Evolutionary conservation across 2,888 invertebrate species (phyloP), one percentile per base, ranked within the genome.

Genomic region (Capitulum mitella): DNA sequence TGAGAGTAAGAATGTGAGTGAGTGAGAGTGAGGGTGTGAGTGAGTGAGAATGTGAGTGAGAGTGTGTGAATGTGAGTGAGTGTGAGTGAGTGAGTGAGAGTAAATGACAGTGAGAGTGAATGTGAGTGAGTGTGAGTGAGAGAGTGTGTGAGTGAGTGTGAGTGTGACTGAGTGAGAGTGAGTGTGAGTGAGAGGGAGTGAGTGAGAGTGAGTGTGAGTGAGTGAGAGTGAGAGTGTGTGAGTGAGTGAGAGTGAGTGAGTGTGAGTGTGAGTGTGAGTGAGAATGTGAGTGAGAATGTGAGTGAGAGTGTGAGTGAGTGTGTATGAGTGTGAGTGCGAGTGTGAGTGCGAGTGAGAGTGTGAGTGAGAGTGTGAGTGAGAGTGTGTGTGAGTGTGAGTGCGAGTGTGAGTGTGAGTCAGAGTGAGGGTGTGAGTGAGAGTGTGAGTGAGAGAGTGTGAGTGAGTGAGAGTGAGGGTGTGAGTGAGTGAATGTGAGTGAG

Each of bases 221-320:
- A 77, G 79, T 78, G 79, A 77, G 79, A 51, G 81, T 78, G 61
- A 51, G 77, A n/a, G 16, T 16, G 26, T 16, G 58, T 16, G 58
- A n/a, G 58, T 16, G 43, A 79, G 74, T 76, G 80, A 75, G 80
- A 80, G 82, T 79, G 81, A n/a, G 78, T 74, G 81, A 79, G 81
- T 46, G 77, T 51, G 77, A 48, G 78, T 74, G 40, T 48, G 78
- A 78, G 79, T 61, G 77, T 77, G 78, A 29, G n/a, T n/a, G n/a
- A n/a, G n/a, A n/a, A n/a, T n/a, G n/a, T n/a, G n/a, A n/a, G n/a
- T n/a, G n/a, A n/a, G n/a, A n/a, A n/a, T n/a, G n/a, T n/a, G n/a
- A n/a, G n/a, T n/a, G n/a, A n/a, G n/a, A n/a, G n/a, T n/a, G 76
- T 76, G 79, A 32, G 34, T 54, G 58, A 32, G 74, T 26, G 58